Conservation (phyloP, 1,140 invertebrate species). For the Eubasilissa regina region DNA sequence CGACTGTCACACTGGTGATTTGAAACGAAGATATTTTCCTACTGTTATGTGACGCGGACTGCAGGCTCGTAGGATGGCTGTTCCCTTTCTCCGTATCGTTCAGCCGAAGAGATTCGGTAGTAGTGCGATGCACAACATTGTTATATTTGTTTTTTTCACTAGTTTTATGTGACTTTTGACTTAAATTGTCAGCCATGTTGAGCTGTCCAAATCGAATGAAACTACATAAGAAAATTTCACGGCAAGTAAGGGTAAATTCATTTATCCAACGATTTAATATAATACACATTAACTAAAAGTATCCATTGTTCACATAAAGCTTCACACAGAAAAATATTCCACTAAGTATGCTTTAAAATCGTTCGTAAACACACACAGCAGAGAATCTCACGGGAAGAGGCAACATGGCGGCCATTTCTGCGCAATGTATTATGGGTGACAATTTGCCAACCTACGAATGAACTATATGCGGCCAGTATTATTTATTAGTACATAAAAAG, state of each 20-base stretch:
- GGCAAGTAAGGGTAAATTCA: slow-evolving; percentile 72
- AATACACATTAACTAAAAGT: slow-evolving; percentile 68
- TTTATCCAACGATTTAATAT: slow-evolving; percentile 70
- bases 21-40: slow-evolving; percentile 93
- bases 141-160: slow-evolving; percentile 74
- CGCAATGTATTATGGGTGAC: slow-evolving; percentile 73
- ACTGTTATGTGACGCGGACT: slow-evolving; percentile 71
- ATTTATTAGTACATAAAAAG: not conserved
- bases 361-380: slow-evolving; percentile 73
- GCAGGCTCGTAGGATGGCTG: slow-evolving; percentile 66
- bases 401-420: slow-evolving; percentile 74
- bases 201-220: slow-evolving; percentile 73
- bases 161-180: slow-evolving; percentile 74
- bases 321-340: slow-evolving; percentile 72
- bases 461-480: slow-evolving; percentile 18
- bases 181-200: slow-evolving; percentile 73
- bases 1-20: slow-evolving; percentile 89
- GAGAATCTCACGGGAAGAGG: slow-evolving; percentile 73
- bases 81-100: slow-evolving; percentile 74
- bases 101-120: slow-evolving; percentile 83
- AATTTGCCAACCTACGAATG: slow-evolving; percentile 63
- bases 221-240: slow-evolving; percentile 72
- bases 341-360: slow-evolving; percentile 71
- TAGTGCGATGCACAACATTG: slow-evolving; percentile 82
- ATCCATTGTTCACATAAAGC: slow-evolving; percentile 72